Base-by-base conservation (phyloP, 1,140 invertebrate genomes). In the Drosophila grimshawi region DNA sequence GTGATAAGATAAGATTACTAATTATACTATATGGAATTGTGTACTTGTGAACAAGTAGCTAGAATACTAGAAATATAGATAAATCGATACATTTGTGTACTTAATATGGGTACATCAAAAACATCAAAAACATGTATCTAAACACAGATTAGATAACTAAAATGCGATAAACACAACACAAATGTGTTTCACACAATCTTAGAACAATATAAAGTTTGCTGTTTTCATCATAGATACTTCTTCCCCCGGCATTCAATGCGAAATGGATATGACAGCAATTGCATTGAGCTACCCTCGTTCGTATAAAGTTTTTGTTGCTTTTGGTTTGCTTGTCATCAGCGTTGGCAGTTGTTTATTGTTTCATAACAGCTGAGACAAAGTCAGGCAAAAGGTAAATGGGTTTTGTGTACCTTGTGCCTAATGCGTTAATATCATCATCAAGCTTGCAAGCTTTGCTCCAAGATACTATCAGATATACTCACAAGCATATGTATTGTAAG, bases 351-450 rank as follows among this genome's bases (percentile, higher is more conserved):
- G 83, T 81, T 88, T 79, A 88, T 88, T 86, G 83, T 86, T 86
- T 86, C 83, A 88, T 86, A 86, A 86, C 83, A 86, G 76, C 82
- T 67, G 82, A 86, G 82, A 81, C 82, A 82, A 77, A 67, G 67
- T 81, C 83, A 68, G 80, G 67, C 68, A 61, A 74, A 77, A 80
- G 83, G 76, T 86, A 83, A 88, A 86, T 86, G 85, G 80, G 83
- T 86, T 74, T 86, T 88, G 83, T 86, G 85, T 86, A 86, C 83
- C 83, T 86, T 86, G 83, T 86, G 81, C 83, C 83, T 86, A 86
- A 86, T 86, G 83, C 83, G 80, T 88, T 86, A 86, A 89, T 88
- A 86, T 88, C 76, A 76, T 71, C 73, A 77, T 86, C 68, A 66
- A 56, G 55, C 78, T 49, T 70, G 57, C 59, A 56, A 55, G 57